Evolutionary conservation across 1,140 invertebrate genomes (phyloP).

Genomic region (Papilio xuthus): DNA sequence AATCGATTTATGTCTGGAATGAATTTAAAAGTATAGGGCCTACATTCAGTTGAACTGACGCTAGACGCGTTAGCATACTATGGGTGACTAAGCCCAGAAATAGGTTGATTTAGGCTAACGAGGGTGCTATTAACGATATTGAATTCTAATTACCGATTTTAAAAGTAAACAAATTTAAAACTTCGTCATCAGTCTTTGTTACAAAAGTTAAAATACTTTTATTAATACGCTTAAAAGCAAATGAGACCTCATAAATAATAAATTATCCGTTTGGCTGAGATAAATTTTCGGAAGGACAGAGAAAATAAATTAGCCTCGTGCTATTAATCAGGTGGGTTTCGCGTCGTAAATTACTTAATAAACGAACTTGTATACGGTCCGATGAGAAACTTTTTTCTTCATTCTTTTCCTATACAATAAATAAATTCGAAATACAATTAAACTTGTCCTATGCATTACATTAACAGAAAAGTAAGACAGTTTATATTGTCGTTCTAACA

Average conservation of each 20-base stretch:
- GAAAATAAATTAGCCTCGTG: conserved; percentile 18
- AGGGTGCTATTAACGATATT: no score
- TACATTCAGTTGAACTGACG: background rate
- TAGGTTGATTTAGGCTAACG: no score
- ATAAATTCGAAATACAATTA: background rate
- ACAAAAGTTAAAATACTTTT: background rate
- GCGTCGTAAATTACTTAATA: conserved; percentile 24
- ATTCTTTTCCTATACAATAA: background rate
- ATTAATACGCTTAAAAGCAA: conserved; percentile 4
- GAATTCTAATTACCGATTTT: no score
- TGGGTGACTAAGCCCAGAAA: no score
- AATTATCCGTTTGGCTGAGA: conserved; percentile 15
- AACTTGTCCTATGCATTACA: background rate
- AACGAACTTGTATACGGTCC: background rate
- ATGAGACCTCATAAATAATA: conserved; percentile 15
- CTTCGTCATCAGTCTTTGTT: background rate
- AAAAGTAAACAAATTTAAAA: no score
- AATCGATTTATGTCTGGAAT: no score
- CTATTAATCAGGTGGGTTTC: conserved; percentile 19
- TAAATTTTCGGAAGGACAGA: conserved; percentile 26
- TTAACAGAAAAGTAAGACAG: background rate
- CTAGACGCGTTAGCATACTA: no score
- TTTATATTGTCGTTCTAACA: background rate
- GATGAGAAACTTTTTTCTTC: conserved; percentile 3
- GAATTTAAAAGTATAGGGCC: background rate